These are phyloP conservation scores for Aphelenchoides avenae DNA, from an alignment of 1,140 invertebrate species.

Conservation along the genomic window DNA sequence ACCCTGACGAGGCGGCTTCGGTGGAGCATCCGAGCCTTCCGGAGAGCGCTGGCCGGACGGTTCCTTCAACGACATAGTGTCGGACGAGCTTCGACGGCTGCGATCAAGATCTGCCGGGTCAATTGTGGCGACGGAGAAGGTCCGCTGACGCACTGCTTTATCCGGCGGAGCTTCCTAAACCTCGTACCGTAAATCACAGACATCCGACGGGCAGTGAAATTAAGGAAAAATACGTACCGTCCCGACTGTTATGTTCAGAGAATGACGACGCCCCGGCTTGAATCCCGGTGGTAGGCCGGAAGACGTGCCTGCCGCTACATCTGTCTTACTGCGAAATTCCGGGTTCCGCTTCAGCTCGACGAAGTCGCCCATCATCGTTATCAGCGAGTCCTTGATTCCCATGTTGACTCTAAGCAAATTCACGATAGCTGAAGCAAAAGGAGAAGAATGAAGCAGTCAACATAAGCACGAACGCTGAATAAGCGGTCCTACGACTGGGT, in stretches of 20 bases:
- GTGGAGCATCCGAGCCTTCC: not conserved
- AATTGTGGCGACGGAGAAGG: slow-evolving; percentile 15
- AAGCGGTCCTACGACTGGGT: too few species aligned
- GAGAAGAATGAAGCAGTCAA: too few species aligned
- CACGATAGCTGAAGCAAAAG: too few species aligned
- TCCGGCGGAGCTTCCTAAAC: slow-evolving; percentile 13
- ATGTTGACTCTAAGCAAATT: slow-evolving; percentile 47
- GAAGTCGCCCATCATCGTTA: slow-evolving; percentile 10
- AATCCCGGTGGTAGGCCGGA: not conserved
- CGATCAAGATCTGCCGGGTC: not conserved
- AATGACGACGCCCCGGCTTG: slow-evolving; percentile 2
- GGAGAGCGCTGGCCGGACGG: not conserved
- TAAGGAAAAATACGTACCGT: slow-evolving; percentile 9
- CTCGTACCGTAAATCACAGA: too few species aligned
- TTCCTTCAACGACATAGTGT: slow-evolving; percentile 4
- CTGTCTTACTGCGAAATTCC: slow-evolving; percentile 12
- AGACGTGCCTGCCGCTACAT: not conserved
- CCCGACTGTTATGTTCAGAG: slow-evolving; percentile 7
- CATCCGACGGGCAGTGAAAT: too few species aligned
- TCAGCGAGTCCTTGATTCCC: slow-evolving; percentile 10
- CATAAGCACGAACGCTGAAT: too few species aligned
- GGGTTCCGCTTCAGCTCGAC: slow-evolving; percentile 5
- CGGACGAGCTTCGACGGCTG: slow-evolving; percentile 4
- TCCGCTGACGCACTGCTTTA: slow-evolving; percentile 15
- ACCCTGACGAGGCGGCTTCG: slow-evolving; percentile 2